phyloP scores from a whole-genome alignment of 2,113 vertebrate genomes.

The Paratilapia polleni region DNA sequence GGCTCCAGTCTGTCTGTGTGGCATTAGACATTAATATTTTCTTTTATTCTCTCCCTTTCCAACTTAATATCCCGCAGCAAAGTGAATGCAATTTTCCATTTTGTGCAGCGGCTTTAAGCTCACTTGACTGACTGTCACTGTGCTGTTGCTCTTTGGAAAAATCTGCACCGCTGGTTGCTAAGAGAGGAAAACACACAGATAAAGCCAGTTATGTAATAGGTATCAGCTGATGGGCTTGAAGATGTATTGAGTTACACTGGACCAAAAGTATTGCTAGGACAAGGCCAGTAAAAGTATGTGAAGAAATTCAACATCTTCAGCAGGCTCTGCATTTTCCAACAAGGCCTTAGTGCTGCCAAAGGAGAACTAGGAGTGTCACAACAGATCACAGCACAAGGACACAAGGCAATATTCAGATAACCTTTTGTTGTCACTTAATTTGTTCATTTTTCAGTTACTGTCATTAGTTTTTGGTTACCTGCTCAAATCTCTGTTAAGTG shows the following conservation, averaged over 20 bases:
- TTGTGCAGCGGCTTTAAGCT: constrained; percentile 12
- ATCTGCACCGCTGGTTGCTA: constrained; percentile 56
- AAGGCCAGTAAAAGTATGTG: neutral
- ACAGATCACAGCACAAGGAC: neutral
- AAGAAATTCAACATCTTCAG: constrained; percentile 10
- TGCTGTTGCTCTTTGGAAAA: constrained; percentile 22
- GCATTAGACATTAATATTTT: neutral
- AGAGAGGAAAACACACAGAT: constrained; percentile 65
- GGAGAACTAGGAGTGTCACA: accelerated
- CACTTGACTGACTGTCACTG: constrained; percentile 13
- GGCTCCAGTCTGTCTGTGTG: neutral
- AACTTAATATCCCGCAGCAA: constrained; percentile 3
- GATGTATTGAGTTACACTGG: neutral
- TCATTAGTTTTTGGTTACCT: neutral
- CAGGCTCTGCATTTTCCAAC: neutral
- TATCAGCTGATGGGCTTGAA: constrained; percentile 35
- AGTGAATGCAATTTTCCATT: constrained; percentile 47
- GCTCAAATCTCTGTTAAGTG: neutral
- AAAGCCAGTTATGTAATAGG: constrained; percentile 42
- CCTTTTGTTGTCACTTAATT: neutral
- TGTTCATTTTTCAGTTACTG: no score
- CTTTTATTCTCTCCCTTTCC: neutral
- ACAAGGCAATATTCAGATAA: neutral
- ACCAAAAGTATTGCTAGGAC: constrained; percentile 8
- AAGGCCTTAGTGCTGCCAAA: neutral